These are phyloP conservation scores for Austrofundulus limnaeus DNA, from an alignment of 2,113 vertebrate species.

Conservation along the genomic window DNA sequence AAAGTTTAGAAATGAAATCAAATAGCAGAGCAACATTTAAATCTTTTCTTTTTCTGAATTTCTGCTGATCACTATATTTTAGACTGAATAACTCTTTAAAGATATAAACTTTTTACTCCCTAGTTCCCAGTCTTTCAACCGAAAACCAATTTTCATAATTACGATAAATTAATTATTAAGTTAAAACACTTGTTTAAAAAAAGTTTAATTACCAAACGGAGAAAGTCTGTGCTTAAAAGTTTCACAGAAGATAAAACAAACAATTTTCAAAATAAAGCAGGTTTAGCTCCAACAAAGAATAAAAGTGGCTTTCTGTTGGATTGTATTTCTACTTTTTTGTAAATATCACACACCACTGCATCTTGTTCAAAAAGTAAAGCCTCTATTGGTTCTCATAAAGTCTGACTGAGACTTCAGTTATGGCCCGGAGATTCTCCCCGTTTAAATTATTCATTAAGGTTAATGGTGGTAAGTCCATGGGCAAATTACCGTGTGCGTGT, in stretches of 20 bases:
- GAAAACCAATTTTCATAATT: neutral
- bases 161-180: neutral
- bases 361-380: slow-evolving; percentile 67
- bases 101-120: neutral
- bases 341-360: slow-evolving; percentile 10
- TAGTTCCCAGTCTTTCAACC: neutral
- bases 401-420: slow-evolving; percentile 77
- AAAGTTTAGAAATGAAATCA: neutral
- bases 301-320: too few species aligned
- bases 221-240: neutral
- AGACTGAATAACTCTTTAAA: neutral
- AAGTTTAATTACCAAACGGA: neutral
- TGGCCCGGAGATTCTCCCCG: slow-evolving; percentile 64
- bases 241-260: neutral
- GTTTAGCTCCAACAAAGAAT: neutral
- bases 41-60: neutral
- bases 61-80: neutral
- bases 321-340: neutral
- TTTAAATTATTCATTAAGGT: slow-evolving; percentile 84
- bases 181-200: neutral
- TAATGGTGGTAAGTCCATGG: slow-evolving; percentile 57
- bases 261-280: neutral
- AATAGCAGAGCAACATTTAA: neutral
- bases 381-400: slow-evolving; percentile 68
- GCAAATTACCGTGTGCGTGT: slow-evolving; percentile 11